These are phyloP conservation scores for Fundulus diaphanus DNA, from an alignment of 2,797 vertebrate genomes.

Conservation along the genomic window DNA sequence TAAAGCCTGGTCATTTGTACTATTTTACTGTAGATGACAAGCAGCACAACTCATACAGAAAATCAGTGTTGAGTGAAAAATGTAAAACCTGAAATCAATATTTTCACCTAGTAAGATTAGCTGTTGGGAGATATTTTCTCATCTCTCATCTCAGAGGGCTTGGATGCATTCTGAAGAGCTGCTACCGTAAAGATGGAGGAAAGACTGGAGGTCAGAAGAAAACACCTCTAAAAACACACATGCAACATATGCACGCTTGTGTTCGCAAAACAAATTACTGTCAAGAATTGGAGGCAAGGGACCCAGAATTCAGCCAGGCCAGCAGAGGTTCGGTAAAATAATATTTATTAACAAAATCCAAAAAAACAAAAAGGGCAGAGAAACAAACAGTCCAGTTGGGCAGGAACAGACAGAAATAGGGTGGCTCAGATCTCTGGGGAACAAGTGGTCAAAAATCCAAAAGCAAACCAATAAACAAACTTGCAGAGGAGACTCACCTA, in stretches of 20 bases:
- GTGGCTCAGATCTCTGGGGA: no score
- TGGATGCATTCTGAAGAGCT: constrained; percentile 62
- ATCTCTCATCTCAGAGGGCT: constrained; percentile 70
- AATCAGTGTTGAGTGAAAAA: constrained; percentile 68
- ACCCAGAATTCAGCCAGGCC: no score
- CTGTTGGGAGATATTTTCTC: constrained; percentile 76
- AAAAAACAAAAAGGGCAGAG: no score
- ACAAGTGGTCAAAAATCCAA: no score
- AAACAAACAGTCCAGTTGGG: no score
- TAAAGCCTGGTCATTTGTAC: background rate
- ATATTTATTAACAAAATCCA: no score
- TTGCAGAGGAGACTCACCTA: no score
- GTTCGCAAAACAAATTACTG: background rate
- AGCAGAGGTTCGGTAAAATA: no score
- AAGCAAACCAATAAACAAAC: no score
- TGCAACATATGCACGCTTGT: constrained; percentile 1
- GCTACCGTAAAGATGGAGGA: constrained; percentile 76
- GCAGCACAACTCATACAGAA: background rate
- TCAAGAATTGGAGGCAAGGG: no score
- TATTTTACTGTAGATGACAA: no score
- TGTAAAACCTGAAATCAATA: constrained; percentile 53
- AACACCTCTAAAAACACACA: constrained; percentile 39
- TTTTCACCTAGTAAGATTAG: constrained; percentile 73
- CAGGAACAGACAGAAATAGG: no score
- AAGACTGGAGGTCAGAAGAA: constrained; percentile 80